Evolutionary conservation across 1,140 invertebrate species (phyloP).

Genomic region (Pseudomyrmex dendroicus): DNA sequence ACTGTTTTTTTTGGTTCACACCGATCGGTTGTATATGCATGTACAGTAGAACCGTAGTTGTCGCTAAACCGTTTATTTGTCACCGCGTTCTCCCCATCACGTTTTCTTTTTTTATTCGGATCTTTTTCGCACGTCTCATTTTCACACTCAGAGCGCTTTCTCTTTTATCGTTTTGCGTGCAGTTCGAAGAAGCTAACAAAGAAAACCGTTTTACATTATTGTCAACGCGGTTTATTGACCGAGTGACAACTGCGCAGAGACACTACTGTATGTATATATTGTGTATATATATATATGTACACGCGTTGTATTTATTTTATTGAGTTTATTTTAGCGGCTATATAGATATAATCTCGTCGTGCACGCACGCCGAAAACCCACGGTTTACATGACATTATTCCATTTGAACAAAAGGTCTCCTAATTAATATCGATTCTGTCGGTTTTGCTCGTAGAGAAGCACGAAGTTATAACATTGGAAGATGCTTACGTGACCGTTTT

Average conservation of each 20-base stretch:
- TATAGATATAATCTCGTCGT: neutral
- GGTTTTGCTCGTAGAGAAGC: neutral
- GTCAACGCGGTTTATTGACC: too few species aligned
- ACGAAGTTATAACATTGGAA: neutral
- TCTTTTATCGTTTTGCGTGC: too few species aligned
- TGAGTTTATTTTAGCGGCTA: too few species aligned
- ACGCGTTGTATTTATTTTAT: too few species aligned
- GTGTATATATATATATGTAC: too few species aligned
- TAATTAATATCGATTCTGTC: constrained; percentile 1
- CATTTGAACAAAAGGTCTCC: too few species aligned
- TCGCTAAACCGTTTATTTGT: too few species aligned
- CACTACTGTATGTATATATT: too few species aligned
- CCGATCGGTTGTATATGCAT: constrained; percentile 53
- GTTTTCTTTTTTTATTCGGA: constrained; percentile 47
- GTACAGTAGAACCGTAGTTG: neutral
- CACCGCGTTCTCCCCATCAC: neutral
- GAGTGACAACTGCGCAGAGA: too few species aligned
- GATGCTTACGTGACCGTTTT: neutral
- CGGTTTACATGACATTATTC: neutral
- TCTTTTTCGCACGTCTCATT: neutral
- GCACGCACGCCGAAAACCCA: neutral
- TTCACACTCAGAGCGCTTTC: too few species aligned
- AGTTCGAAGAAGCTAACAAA: too few species aligned
- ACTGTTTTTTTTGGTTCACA: constrained; percentile 12
- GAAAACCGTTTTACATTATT: too few species aligned